These are phyloP conservation scores for Aphidius gifuensis DNA, from an alignment of 1,140 invertebrate genomes.

Conservation along the genomic window DNA sequence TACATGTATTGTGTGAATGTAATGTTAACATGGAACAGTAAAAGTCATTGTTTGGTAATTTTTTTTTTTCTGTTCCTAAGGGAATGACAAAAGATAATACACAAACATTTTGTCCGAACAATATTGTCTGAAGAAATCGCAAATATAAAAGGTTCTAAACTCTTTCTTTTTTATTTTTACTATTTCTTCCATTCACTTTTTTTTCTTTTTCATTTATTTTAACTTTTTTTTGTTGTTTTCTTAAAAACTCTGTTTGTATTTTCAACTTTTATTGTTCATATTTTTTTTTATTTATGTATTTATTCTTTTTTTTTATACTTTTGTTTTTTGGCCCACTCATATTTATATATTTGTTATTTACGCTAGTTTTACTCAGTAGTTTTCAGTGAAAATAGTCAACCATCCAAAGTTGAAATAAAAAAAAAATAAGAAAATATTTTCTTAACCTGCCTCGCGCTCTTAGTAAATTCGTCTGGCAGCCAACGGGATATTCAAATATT, in stretches of 20 bases:
- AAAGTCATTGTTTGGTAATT: no score
- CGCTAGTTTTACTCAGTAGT: not conserved
- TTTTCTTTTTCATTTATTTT: not conserved
- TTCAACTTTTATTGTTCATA: no score
- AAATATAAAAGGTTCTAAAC: not conserved
- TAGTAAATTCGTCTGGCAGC: conserved; percentile 22
- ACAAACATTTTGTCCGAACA: conserved; percentile 11
- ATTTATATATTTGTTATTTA: not conserved
- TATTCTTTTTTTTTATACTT: not conserved
- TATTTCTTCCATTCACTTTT: not conserved
- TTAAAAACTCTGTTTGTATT: no score
- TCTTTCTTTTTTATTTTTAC: conserved; percentile 5
- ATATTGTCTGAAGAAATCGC: not conserved
- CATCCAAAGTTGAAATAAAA: not conserved
- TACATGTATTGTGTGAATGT: no score
- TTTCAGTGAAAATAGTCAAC: not conserved
- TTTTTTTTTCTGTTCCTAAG: no score
- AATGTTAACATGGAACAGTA: no score
- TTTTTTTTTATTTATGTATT: no score
- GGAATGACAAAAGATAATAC: not conserved
- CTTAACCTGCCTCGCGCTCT: conserved; percentile 29
- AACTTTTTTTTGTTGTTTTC: not conserved
- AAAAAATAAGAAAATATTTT: conserved; percentile 37
- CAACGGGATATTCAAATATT: conserved; percentile 53
- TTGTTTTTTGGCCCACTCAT: not conserved